Evolutionary conservation across 2,113 vertebrate genomes (phyloP).

Genomic region (Notarius quadriscutis): DNA sequence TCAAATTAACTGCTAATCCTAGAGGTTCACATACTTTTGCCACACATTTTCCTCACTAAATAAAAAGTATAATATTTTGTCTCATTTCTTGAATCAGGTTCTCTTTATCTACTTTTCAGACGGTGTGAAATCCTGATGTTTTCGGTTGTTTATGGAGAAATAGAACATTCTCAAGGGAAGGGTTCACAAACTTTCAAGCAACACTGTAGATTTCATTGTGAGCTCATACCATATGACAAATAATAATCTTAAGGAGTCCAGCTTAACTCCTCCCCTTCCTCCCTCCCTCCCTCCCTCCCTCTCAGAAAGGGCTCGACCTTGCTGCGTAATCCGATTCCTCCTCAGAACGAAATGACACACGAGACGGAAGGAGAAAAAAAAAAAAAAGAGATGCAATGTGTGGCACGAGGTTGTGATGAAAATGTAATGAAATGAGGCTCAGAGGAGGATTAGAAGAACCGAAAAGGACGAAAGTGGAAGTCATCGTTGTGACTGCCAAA

Average conservation of each 20-base stretch:
- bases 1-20: no score
- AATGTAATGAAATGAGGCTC: neutral
- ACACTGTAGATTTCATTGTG: neutral
- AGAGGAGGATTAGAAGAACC: neutral
- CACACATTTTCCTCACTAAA: no score
- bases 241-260: neutral
- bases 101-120: no score
- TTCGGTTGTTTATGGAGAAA: no score
- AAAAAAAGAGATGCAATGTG: neutral
- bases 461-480: neutral
- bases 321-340: constrained; percentile 20
- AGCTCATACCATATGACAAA: neutral
- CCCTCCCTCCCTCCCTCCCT: neutral
- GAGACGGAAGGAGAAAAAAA: neutral
- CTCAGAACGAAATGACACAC: constrained; percentile 26
- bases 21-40: no score
- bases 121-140: no score
- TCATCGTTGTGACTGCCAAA: neutral
- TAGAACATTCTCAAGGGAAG: no score
- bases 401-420: neutral
- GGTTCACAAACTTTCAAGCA: no score
- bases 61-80: no score
- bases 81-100: no score
- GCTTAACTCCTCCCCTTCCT: neutral
- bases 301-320: neutral